Evolutionary conservation across 2,113 vertebrate species (phyloP).

Genomic region (Embiotoca jacksoni): DNA sequence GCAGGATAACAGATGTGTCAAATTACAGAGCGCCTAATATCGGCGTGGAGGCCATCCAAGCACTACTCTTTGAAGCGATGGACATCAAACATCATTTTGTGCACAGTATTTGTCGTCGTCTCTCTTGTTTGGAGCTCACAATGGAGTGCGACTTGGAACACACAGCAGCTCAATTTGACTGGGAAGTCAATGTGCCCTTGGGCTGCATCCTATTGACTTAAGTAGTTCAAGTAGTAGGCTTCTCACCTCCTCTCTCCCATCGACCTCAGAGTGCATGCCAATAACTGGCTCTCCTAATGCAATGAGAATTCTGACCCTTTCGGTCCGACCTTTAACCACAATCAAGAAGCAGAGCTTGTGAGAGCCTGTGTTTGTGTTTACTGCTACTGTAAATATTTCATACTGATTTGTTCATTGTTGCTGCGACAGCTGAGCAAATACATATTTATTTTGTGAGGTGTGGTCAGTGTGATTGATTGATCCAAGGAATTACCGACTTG

Average conservation of each 20-base stretch:
- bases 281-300: constrained; percentile 38
- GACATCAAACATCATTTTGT: constrained; percentile 61
- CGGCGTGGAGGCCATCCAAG: constrained; percentile 34
- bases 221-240: constrained; percentile 46
- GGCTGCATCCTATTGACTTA: constrained; percentile 69
- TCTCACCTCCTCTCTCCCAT: constrained; percentile 43
- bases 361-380: constrained; percentile 3
- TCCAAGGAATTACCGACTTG: not conserved
- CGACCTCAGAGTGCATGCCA: constrained; percentile 31
- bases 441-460: not conserved
- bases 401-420: not conserved
- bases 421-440: not conserved
- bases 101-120: constrained; percentile 44
- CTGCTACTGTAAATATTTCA: constrained; percentile 15
- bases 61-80: constrained; percentile 51
- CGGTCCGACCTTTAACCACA: constrained; percentile 29
- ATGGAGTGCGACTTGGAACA: constrained; percentile 34
- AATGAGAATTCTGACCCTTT: constrained; percentile 34
- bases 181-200: constrained; percentile 72
- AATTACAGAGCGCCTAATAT: constrained; percentile 37
- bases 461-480: not conserved
- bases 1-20: constrained; percentile 54
- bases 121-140: constrained; percentile 38
- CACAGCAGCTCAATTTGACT: constrained; percentile 57
- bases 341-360: not conserved